Percentiles rank a stretch among this genome's conserved stretches.
These are phyloP conservation scores for Onychorhynchus coronatus DNA, from an alignment of 2,113 vertebrate genomes.

Conservation along the genomic window DNA sequence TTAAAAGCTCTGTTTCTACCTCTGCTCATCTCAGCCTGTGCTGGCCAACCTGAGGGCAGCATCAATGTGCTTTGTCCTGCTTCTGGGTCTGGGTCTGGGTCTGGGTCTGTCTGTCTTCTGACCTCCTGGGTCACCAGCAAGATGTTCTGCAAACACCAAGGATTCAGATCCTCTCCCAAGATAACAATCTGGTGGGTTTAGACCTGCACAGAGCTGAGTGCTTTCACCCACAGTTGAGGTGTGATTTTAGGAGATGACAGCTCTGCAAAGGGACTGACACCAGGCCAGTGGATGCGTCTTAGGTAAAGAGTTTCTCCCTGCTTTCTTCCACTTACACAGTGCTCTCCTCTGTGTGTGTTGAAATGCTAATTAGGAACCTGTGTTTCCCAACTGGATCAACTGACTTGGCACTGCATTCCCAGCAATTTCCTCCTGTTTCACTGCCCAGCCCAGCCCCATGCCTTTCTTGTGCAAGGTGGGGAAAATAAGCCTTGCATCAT, in stretches of 20 bases:
- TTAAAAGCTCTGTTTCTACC: not conserved
- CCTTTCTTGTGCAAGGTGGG: constrained; percentile 9
- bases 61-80: not conserved
- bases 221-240: not conserved
- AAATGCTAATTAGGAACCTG: not conserved
- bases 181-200: not conserved
- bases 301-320: not conserved
- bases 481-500: not conserved
- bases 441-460: not conserved
- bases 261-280: not conserved
- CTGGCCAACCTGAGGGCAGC: not conserved
- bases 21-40: not conserved
- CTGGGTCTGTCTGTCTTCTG: no score
- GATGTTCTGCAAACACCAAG: not conserved
- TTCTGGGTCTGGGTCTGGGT: no score
- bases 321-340: not conserved
- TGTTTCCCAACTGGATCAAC: constrained; percentile 2
- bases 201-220: not conserved
- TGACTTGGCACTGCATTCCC: not conserved
- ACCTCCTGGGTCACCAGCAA: not conserved
- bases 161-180: not conserved
- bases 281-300: not conserved
- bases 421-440: not conserved
- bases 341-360: not conserved
- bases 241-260: not conserved